Base-by-base conservation (phyloP, 2,113 vertebrate species). In the Catharus minimus region DNA sequence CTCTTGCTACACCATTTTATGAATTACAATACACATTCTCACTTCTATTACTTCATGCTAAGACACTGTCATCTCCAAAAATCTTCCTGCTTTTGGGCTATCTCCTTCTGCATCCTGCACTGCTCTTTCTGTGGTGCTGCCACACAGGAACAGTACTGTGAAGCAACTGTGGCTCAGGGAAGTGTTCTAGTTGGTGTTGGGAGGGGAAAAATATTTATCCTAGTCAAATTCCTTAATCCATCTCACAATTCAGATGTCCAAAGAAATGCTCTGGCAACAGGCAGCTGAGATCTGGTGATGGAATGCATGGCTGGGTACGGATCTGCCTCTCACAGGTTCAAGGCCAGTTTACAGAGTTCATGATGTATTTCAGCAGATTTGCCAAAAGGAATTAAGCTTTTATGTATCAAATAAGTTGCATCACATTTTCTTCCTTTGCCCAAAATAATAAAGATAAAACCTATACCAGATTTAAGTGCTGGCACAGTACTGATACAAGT, bases 111-210 rank as follows among this genome's bases (percentile, higher is more conserved):
- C 61, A 83, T 14, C n/a, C n/a, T 60, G 61, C 32, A 33, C 39
- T 68, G 65, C 44, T 13, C 23, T 15, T 83, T 49, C 39, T 41
- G 5, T 16, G 38, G 33, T 41, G 30, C 21, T 53, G 44, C n/a
- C 82, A 47, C 39, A 47, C 15, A 30, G 0, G 0, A 88, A 58
- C 1, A 1, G 10, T 7, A 47, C 0, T 43, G 43, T n/a, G 41
- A 83, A 81, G 22, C 22, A n/a, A 67, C 28, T 61, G 65, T 1
- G 3, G 27, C 43, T 58, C 47, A 67, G 58, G 64, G 38, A 89
- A 46, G 55, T 36, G n/a, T 7, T 3, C 27, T 11, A 36, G 18
- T 6, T 68, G 50, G 26, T 64, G 10, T 4, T 72, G n/a, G 3
- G 20, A 11, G 3, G 7, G 9, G 38, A 10, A 73, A 8, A 77